These are phyloP conservation scores for Pitangus sulphuratus DNA, from an alignment of 2,797 vertebrate genomes.

Conservation along the genomic window DNA sequence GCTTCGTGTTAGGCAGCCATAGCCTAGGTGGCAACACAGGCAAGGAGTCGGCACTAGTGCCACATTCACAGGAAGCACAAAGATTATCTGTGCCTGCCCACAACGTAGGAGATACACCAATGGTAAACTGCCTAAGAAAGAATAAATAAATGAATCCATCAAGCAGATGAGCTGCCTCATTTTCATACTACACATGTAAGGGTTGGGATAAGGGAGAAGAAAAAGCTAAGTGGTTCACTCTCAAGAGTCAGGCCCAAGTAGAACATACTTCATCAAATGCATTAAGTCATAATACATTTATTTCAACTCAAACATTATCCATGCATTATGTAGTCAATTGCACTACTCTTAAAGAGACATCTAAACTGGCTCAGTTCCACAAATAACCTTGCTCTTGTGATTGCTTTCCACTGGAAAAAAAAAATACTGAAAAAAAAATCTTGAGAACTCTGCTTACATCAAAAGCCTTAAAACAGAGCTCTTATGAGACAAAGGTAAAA, in stretches of 20 bases:
- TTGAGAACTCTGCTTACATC: background rate
- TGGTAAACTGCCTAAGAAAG: background rate
- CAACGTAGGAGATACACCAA: background rate
- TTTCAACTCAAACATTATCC: background rate
- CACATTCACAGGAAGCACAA: background rate
- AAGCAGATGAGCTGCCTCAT: background rate
- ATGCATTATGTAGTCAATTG: background rate
- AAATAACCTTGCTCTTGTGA: background rate
- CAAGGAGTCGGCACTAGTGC: rapidly evolving
- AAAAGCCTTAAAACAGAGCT: background rate
- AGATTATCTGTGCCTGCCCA: background rate
- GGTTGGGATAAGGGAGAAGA: background rate
- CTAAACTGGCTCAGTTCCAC: background rate
- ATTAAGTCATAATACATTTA: background rate
- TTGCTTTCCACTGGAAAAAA: background rate
- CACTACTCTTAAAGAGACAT: background rate
- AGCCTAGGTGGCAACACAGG: background rate
- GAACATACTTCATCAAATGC: background rate
- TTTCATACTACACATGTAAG: background rate
- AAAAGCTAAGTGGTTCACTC: background rate
- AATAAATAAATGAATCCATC: background rate
- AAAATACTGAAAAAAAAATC: background rate
- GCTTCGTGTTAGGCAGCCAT: rapidly evolving
- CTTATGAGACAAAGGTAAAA: background rate
- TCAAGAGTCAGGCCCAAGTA: background rate